phyloP scores from a whole-genome alignment of 1,140 invertebrate genomes.

The Psix sp. region DNA sequence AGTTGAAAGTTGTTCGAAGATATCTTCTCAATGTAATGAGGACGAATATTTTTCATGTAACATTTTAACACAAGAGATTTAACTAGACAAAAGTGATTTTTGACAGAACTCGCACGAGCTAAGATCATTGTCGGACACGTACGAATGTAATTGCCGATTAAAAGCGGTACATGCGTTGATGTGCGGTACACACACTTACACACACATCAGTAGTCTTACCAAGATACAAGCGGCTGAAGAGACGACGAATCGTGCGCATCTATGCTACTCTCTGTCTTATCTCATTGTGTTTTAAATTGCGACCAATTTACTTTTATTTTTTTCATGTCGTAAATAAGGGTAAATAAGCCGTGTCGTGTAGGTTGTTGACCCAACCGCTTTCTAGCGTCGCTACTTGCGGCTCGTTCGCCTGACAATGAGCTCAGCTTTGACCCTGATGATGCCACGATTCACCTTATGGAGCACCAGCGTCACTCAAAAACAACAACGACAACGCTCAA shows the following conservation, averaged over 20 bases:
- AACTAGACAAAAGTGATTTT: constrained; percentile 33
- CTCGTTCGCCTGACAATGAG: constrained; percentile 59
- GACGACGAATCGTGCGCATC: constrained; percentile 51
- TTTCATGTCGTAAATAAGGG: constrained; percentile 66
- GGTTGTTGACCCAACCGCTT: constrained; percentile 61
- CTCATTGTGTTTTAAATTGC: constrained; percentile 67
- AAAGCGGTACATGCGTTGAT: constrained; percentile 36
- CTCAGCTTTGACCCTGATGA: constrained; percentile 60
- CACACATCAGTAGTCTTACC: constrained; percentile 1
- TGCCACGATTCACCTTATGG: constrained; percentile 59
- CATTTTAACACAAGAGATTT: no score
- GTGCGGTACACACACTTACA: constrained; percentile 8
- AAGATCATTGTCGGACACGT: constrained; percentile 44
- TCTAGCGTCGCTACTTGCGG: constrained; percentile 52
- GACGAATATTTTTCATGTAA: no score
- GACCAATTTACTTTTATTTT: constrained; percentile 66
- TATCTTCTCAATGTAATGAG: no score
- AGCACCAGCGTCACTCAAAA: constrained; percentile 45
- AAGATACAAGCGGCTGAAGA: constrained; percentile 27
- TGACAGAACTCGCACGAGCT: constrained; percentile 20
- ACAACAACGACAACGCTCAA: constrained; percentile 31
- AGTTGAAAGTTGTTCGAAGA: no score
- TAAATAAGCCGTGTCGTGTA: constrained; percentile 63
- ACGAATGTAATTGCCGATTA: constrained; percentile 52
- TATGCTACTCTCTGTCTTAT: constrained; percentile 51